These are phyloP conservation scores for Conchocele bisecta DNA, from an alignment of 2,888 invertebrate species.

Conservation along the genomic window DNA sequence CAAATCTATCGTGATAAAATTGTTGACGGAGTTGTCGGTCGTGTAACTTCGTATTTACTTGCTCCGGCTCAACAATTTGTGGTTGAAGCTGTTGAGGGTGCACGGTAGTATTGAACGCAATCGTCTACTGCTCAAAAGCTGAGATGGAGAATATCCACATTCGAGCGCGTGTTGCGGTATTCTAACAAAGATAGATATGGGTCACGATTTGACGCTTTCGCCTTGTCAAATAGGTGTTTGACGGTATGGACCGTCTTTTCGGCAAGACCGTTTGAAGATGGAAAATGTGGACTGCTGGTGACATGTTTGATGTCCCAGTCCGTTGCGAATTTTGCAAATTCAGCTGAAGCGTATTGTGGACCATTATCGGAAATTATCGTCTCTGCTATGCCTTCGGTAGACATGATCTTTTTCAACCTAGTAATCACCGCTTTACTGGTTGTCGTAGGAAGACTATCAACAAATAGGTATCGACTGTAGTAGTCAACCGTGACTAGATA, in stretches of 20 bases:
- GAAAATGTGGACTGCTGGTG: conserved; percentile 38
- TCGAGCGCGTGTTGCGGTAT: conserved; percentile 50
- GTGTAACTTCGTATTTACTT: neutral
- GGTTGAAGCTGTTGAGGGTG: neutral
- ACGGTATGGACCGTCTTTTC: no score
- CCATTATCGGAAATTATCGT: conserved; percentile 41
- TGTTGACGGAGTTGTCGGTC: conserved; percentile 11
- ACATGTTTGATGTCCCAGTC: conserved; percentile 38
- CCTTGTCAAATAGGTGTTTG: conserved; percentile 39
- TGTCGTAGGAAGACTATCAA: conserved; percentile 31
- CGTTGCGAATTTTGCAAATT: conserved; percentile 41
- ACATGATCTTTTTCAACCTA: conserved; percentile 42
- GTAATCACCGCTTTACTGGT: conserved; percentile 29
- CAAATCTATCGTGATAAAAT: conserved; percentile 1
- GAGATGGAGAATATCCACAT: conserved; percentile 42
- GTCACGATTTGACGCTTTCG: conserved; percentile 16
- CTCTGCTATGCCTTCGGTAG: conserved; percentile 48
- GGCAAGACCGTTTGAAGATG: conserved; percentile 42
- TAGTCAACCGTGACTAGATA: conserved; percentile 40
- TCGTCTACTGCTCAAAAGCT: conserved; percentile 35
- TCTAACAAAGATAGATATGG: conserved; percentile 48
- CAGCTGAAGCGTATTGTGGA: conserved; percentile 33
- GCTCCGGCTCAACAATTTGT: neutral
- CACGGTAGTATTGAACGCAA: conserved; percentile 26
- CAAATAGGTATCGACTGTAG: conserved; percentile 56